Evolutionary conservation across 2,113 vertebrate species (phyloP).

Genomic region (Cebus imitator): DNA sequence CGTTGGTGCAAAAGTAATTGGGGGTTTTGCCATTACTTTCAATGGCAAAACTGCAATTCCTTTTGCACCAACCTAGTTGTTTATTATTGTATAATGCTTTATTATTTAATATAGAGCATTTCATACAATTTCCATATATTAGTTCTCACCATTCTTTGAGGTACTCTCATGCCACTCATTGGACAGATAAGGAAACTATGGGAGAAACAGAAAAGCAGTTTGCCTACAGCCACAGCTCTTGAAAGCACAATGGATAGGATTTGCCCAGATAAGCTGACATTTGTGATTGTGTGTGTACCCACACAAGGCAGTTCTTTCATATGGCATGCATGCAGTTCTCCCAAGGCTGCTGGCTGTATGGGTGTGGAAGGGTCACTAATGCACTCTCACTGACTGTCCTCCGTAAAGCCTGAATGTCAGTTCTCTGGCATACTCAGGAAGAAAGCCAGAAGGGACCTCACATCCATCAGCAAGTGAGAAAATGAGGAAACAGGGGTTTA

Average conservation of each 20-base stretch:
- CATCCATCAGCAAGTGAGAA: neutral
- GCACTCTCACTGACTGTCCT: neutral
- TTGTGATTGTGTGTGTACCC: rapidly evolving
- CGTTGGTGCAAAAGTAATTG: too few species aligned
- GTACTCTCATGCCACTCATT: neutral
- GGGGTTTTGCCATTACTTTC: too few species aligned
- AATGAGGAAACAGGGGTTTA: neutral
- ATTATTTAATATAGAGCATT: neutral
- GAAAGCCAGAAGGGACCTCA: neutral
- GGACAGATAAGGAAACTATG: neutral
- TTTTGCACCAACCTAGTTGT: too few species aligned
- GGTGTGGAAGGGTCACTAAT: rapidly evolving
- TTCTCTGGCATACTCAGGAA: neutral
- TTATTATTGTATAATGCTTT: neutral
- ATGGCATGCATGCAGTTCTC: neutral
- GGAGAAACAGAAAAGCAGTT: neutral
- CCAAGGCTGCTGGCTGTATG: too few species aligned
- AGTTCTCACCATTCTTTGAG: neutral
- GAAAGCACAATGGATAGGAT: neutral
- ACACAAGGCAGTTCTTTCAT: rapidly evolving
- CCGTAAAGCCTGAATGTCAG: neutral
- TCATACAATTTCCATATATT: neutral
- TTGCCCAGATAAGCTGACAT: neutral
- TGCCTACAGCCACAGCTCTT: neutral
- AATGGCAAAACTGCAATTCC: too few species aligned